Evolutionary conservation across 1,140 invertebrate genomes (phyloP).

Genomic region (Orussus abietinus): DNA sequence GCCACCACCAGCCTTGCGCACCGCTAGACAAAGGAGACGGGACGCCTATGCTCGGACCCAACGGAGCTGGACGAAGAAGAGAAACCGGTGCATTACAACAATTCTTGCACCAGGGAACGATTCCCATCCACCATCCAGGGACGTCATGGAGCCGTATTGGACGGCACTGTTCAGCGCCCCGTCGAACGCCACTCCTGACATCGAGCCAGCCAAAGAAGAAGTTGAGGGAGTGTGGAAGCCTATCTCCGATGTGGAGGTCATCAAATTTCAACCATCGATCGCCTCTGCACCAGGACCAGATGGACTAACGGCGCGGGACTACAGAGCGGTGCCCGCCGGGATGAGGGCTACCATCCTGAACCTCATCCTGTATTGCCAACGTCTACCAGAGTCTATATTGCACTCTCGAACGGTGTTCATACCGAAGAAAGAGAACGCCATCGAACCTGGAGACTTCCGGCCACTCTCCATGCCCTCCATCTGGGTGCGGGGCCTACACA

Average conservation of each 20-base stretch:
- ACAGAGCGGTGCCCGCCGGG: not conserved
- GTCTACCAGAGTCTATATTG: constrained; percentile 6
- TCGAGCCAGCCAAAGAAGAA: too few species aligned
- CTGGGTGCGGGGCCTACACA: constrained; percentile 31
- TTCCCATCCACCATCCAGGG: constrained; percentile 1
- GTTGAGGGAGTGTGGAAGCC: constrained; percentile 4
- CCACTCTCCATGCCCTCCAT: constrained; percentile 46
- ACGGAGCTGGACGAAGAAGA: constrained; percentile 16
- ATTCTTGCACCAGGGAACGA: not conserved
- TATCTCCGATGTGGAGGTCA: constrained; percentile 3
- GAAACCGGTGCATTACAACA: not conserved
- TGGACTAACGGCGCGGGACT: constrained; percentile 1
- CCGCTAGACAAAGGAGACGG: not conserved
- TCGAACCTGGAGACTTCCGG: constrained; percentile 28
- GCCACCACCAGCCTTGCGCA: too few species aligned
- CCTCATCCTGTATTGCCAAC: constrained; percentile 13
- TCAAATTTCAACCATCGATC: too few species aligned
- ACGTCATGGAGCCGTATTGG: constrained; percentile 19
- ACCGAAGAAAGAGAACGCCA: constrained; percentile 29
- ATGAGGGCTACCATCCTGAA: constrained; percentile 15
- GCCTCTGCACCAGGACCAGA: constrained; percentile 17
- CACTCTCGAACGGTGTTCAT: constrained; percentile 23
- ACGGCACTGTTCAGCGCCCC: constrained; percentile 3
- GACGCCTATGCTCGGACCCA: constrained; percentile 18
- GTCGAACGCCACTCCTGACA: not conserved